phyloP scores from a whole-genome alignment of 2,888 invertebrate species.

The Oscheius sp. region DNA sequence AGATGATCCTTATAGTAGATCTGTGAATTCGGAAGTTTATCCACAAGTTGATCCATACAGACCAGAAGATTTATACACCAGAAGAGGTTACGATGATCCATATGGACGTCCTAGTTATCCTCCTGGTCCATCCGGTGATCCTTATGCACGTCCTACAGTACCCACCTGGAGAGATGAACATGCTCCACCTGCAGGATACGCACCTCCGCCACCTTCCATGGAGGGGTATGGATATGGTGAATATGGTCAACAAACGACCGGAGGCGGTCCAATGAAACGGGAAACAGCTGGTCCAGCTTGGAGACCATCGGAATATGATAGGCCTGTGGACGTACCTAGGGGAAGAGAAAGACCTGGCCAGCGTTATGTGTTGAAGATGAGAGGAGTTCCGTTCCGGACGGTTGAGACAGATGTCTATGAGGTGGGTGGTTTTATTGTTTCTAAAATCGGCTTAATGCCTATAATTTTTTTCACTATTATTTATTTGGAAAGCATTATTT shows the following conservation, averaged over 20 bases:
- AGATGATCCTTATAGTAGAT: slow-evolving; percentile 14
- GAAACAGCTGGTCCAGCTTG: slow-evolving; percentile 29
- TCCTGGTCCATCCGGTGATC: slow-evolving; percentile 19
- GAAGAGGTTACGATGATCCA: slow-evolving; percentile 20
- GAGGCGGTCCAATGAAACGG: slow-evolving; percentile 12
- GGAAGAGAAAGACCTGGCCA: slow-evolving; percentile 32
- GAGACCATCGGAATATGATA: slow-evolving; percentile 19
- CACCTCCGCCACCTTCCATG: slow-evolving; percentile 2
- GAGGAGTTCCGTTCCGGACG: slow-evolving; percentile 54
- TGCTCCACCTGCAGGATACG: slow-evolving; percentile 3
- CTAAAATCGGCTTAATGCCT: too few species aligned
- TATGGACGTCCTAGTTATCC: slow-evolving; percentile 10
- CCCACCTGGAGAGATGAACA: slow-evolving; percentile 22
- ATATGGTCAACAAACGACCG: slow-evolving; percentile 10
- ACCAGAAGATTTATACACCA: slow-evolving; percentile 22
- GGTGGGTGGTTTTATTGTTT: too few species aligned
- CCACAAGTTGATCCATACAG: slow-evolving; percentile 7
- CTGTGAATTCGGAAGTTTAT: too few species aligned
- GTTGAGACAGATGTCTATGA: slow-evolving; percentile 46
- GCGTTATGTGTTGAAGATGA: slow-evolving; percentile 46
- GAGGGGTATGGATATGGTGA: slow-evolving; percentile 28
- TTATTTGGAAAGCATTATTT: too few species aligned
- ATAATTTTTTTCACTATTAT: neutral
- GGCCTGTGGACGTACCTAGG: slow-evolving; percentile 26
- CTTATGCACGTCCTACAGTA: slow-evolving; percentile 30